Percentiles rank a stretch among this genome's conserved stretches.
These are phyloP conservation scores for Cardinalis cardinalis DNA, from an alignment of 2,113 vertebrate genomes.

Conservation along the genomic window DNA sequence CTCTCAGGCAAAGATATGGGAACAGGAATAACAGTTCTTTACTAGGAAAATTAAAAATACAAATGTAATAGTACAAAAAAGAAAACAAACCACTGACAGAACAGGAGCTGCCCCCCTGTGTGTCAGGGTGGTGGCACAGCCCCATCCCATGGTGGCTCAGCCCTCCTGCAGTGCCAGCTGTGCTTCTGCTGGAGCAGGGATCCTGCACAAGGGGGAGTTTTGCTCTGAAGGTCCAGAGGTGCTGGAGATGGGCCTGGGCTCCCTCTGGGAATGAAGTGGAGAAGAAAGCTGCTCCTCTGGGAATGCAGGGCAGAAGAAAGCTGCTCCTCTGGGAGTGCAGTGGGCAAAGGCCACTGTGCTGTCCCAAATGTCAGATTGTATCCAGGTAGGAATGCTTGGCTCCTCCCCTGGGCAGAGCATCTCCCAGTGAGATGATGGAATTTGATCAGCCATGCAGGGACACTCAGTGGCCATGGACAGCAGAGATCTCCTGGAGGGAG, in stretches of 20 bases:
- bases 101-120: accelerated
- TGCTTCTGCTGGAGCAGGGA: neutral
- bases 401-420: neutral
- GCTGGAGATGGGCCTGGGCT: neutral
- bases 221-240: neutral
- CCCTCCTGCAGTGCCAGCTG: neutral
- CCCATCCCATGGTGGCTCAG: neutral
- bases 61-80: neutral
- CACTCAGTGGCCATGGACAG: neutral
- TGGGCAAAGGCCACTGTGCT: neutral
- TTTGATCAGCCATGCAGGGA: neutral
- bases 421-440: neutral
- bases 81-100: neutral
- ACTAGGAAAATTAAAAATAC: neutral
- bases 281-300: neutral
- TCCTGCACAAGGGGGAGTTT: too few relatives aligned
- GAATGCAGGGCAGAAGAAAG: neutral
- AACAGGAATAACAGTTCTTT: neutral
- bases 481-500: neutral
- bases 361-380: neutral
- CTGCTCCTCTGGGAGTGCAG: too few relatives aligned
- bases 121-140: neutral
- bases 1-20: neutral
- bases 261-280: neutral
- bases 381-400: neutral